These are phyloP conservation scores for Parasteatoda tepidariorum DNA, from an alignment of 1,140 invertebrate species.

Conservation along the genomic window DNA sequence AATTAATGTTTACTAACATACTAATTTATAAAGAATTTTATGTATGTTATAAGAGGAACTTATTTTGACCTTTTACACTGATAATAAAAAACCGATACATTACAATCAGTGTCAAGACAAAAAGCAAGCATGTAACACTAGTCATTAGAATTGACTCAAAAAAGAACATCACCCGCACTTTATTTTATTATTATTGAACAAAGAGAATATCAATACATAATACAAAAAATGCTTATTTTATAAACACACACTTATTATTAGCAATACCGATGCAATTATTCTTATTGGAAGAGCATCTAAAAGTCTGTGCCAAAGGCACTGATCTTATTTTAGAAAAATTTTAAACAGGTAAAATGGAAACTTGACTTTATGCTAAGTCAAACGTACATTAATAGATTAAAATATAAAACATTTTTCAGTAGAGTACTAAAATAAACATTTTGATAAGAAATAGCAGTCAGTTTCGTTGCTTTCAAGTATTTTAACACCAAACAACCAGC, in stretches of 20 bases:
- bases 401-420: background rate
- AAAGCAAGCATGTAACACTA: too few relatives aligned
- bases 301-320: slow-evolving; percentile 57
- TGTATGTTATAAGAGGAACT: too few relatives aligned
- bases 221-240: slow-evolving; percentile 42
- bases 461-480: background rate
- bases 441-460: background rate
- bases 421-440: background rate
- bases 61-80: too few relatives aligned
- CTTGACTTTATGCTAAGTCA: slow-evolving; percentile 40
- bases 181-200: background rate
- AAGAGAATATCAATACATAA: slow-evolving; percentile 15
- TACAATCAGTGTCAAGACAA: too few relatives aligned
- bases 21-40: too few relatives aligned
- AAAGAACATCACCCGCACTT: background rate
- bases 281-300: slow-evolving; percentile 51
- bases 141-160: too few relatives aligned
- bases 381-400: background rate
- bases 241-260: slow-evolving; percentile 28
- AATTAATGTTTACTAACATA: too few relatives aligned
- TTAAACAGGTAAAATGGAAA: background rate
- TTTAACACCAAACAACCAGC: too few relatives aligned
- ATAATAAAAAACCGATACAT: too few relatives aligned
- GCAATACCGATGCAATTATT: slow-evolving; percentile 48
- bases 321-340: slow-evolving; percentile 24